These are phyloP conservation scores for Malurus alboscapulatus DNA, from an alignment of 2,113 vertebrate genomes.

Conservation along the genomic window DNA sequence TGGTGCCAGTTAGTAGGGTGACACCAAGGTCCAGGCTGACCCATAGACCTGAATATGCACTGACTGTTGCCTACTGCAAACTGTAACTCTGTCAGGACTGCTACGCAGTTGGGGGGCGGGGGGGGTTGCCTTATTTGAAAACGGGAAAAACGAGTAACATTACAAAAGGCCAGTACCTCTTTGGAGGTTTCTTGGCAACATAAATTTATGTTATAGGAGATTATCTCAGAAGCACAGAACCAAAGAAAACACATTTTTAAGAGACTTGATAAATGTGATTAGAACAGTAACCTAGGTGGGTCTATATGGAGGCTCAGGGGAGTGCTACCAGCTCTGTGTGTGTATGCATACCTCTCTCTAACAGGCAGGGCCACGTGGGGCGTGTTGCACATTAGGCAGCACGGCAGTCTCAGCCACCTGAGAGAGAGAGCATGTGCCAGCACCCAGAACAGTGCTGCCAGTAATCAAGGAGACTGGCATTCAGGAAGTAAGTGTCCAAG, in stretches of 20 bases:
- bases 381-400: background rate
- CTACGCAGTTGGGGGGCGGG: background rate
- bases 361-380: background rate
- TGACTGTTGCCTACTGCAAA: background rate
- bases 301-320: background rate
- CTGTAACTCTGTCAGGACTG: background rate
- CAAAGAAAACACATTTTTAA: background rate
- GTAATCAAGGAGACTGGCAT: background rate
- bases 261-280: accelerated
- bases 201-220: background rate
- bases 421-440: background rate
- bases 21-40: background rate
- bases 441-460: background rate
- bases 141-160: background rate
- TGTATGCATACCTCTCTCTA: background rate
- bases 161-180: background rate
- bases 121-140: background rate
- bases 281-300: background rate
- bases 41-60: too few species aligned
- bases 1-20: accelerated
- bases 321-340: background rate
- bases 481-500: background rate
- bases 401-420: background rate
- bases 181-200: background rate
- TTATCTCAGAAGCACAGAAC: background rate